A percentile compares a stretch with the other conserved stretches of the same genome.
Conservation (phyloP, 2,797 vertebrate species). For the Lophura swinhoii region DNA sequence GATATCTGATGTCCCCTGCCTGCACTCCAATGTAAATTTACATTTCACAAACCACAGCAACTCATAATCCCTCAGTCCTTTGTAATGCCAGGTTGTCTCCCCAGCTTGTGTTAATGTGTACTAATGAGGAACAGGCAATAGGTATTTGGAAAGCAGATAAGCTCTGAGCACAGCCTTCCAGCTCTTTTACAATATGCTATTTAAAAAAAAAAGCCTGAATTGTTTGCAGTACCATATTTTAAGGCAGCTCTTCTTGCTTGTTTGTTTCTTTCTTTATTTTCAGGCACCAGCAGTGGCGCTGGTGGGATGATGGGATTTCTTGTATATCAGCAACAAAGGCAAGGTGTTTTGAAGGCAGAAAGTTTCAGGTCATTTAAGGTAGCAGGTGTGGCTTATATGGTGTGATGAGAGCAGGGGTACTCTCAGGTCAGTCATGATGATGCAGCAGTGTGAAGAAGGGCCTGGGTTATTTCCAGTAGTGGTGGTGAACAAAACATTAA, state of each 20-base stretch:
- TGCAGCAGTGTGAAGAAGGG: background rate
- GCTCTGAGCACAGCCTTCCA: background rate
- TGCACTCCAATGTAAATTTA: conserved; percentile 46
- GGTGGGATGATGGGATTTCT: background rate
- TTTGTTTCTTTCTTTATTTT: background rate
- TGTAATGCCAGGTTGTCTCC: conserved; percentile 26
- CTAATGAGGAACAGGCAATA: conserved; percentile 45
- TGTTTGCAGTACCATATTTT: background rate
- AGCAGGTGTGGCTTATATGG: too few relatives aligned
- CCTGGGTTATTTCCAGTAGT: background rate
- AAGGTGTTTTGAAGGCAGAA: background rate
- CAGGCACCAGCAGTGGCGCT: background rate
- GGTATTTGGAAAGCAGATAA: conserved; percentile 40
- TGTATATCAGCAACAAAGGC: background rate
- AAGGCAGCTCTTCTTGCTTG: background rate
- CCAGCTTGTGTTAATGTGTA: conserved; percentile 7
- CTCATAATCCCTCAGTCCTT: conserved; percentile 36
- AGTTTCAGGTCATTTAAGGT: background rate
- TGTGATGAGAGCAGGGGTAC: background rate
- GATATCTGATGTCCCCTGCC: conserved; percentile 46
- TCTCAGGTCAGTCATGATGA: background rate
- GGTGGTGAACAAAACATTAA: background rate
- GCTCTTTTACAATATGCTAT: background rate
- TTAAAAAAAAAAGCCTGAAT: background rate
- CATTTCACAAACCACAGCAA: conserved; percentile 35